Evolutionary conservation across 2,113 vertebrate genomes (phyloP), one percentile per base, ranked within the genome.

Genomic region (Catharus bicknelli): DNA sequence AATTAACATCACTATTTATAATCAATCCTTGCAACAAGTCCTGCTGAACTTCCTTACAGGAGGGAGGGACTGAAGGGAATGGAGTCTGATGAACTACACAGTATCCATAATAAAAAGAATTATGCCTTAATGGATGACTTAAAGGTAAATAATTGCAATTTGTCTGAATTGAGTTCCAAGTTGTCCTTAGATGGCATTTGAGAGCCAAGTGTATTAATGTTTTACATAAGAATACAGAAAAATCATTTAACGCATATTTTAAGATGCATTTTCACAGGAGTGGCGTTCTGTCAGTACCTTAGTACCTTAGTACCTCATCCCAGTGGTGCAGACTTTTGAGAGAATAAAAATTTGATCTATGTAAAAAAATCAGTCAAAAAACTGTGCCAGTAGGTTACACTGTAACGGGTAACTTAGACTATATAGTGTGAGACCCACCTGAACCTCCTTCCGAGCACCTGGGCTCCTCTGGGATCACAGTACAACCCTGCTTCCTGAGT

Each of bases 371-470:
- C 21, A 80, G 57, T n/a, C 27, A 23, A 38, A 83, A 42, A n/a
- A 2, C 0, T 2, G 3, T 57, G 21, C 16, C 13, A 15, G 18
- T 40, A 27, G 3, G 2, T 57, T 84, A 42, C 9, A 5, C 13
- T 43, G 5, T 23, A n/a, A n/a, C 23, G 32, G 10, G 38, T 83
- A 30, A 5, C 11, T 77, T 50, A 38, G n/a, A 34, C 5, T 32
- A 1, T 36, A 27, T 7, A 6, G 13, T 0, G 8, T 51, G 51
- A 48, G 10, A 45, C 3, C 53, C 0, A 0, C 4, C 27, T 26
- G 7, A 92, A 62, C 2, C 5, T 26, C 6, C 10, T 84, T 78
- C 22, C 0, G 0, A 23, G 18, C 9, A 27, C 3, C 20, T 75
- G 58, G 14, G 17, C 48, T 43, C 21, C 17, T 62, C 67, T 63